These are phyloP conservation scores for Tetraneura akinire DNA, from an alignment of 1,140 invertebrate genomes.

Conservation along the genomic window DNA sequence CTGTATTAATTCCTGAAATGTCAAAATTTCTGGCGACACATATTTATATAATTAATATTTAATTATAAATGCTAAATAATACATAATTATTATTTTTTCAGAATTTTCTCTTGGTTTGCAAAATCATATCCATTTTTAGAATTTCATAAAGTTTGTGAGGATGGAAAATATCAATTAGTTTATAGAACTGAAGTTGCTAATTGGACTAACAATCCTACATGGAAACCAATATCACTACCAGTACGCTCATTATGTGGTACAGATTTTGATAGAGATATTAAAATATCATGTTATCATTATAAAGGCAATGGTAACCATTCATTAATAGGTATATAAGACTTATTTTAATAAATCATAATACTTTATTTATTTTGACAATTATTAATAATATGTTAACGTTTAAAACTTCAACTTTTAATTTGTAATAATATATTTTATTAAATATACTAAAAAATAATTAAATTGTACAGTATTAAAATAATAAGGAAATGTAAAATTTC, in stretches of 20 bases:
- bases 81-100: slow-evolving; percentile 16
- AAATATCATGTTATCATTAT: slow-evolving; percentile 58
- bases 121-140: slow-evolving; percentile 64
- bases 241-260: slow-evolving; percentile 64
- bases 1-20: too few species aligned
- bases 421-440: not conserved
- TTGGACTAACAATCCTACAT: slow-evolving; percentile 64
- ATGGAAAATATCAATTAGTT: slow-evolving; percentile 59
- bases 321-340: slow-evolving; percentile 53
- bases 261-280: slow-evolving; percentile 63
- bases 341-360: not conserved
- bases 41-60: not conserved
- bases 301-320: slow-evolving; percentile 55
- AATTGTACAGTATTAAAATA: too few species aligned
- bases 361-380: not conserved
- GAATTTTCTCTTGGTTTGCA: slow-evolving; percentile 51
- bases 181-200: slow-evolving; percentile 61
- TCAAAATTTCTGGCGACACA: too few species aligned
- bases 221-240: slow-evolving; percentile 62
- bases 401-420: not conserved
- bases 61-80: not conserved
- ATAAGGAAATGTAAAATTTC: too few species aligned
- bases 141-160: slow-evolving; percentile 60
- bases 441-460: not conserved
- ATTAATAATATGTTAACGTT: not conserved